phyloP scores from a whole-genome alignment of 1,140 invertebrate species.

The Capitella teleta region DNA sequence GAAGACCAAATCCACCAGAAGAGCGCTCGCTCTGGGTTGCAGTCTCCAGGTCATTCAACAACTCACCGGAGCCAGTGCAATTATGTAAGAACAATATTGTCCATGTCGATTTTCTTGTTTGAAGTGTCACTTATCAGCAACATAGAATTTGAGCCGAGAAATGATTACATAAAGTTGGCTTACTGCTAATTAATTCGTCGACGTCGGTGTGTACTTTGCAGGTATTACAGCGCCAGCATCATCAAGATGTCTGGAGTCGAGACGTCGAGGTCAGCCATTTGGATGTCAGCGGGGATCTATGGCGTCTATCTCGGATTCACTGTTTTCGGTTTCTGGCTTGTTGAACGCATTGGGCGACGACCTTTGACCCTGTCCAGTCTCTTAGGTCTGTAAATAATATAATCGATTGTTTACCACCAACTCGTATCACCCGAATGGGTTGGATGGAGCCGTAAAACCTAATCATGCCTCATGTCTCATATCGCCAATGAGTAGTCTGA shows the following conservation, averaged over 20 bases:
- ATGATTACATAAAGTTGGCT: too few relatives aligned
- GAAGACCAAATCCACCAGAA: constrained; percentile 37
- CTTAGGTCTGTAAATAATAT: constrained; percentile 38
- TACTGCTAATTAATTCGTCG: too few relatives aligned
- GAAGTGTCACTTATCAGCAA: too few relatives aligned
- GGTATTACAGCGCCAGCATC: constrained; percentile 55
- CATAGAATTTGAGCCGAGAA: too few relatives aligned
- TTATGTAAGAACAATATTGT: too few relatives aligned
- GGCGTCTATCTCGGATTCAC: constrained; percentile 50
- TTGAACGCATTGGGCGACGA: constrained; percentile 52
- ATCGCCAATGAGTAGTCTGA: too few relatives aligned
- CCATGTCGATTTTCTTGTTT: too few relatives aligned
- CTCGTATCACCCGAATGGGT: too few relatives aligned
- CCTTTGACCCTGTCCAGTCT: constrained; percentile 47
- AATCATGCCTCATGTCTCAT: too few relatives aligned
- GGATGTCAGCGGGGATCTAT: constrained; percentile 49
- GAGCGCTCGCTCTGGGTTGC: constrained; percentile 50
- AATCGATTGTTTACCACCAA: too few relatives aligned
- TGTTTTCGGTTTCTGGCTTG: constrained; percentile 50
- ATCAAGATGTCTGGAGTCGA: constrained; percentile 53
- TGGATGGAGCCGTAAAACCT: too few relatives aligned
- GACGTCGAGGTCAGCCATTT: constrained; percentile 49
- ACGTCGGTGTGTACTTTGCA: constrained; percentile 18
- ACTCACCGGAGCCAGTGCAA: constrained; percentile 53
- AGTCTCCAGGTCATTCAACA: constrained; percentile 51